phyloP scores from a whole-genome alignment of 1,140 invertebrate genomes.

The Zaprionus taronus region DNA sequence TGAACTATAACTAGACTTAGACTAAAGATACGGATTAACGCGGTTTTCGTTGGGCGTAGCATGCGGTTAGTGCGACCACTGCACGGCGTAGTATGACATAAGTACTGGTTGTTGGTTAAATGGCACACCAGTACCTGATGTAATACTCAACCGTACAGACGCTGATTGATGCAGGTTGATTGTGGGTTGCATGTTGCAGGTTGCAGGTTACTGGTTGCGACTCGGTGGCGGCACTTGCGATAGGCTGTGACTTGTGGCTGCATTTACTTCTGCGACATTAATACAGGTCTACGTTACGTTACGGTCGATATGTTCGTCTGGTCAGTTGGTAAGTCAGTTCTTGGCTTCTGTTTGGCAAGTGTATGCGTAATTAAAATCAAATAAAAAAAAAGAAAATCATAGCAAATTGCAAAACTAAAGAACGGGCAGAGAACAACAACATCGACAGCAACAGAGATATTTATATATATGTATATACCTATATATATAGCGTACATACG shows the following conservation, averaged over 20 bases:
- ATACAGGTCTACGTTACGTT: background rate
- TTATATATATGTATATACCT: background rate
- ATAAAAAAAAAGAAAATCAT: slow-evolving; percentile 18
- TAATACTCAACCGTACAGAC: slow-evolving; percentile 94
- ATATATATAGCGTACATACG: background rate
- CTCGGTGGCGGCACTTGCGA: slow-evolving; percentile 49
- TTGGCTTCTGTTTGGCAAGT: background rate
- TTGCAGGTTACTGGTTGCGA: slow-evolving; percentile 20
- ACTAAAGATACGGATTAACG: background rate
- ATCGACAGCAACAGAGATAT: slow-evolving; percentile 26
- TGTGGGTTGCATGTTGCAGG: slow-evolving; percentile 1
- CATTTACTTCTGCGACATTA: background rate
- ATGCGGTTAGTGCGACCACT: slow-evolving; percentile 76
- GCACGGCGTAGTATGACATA: slow-evolving; percentile 90
- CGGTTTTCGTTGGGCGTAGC: slow-evolving; percentile 36
- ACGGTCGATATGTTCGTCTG: background rate
- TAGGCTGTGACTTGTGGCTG: background rate
- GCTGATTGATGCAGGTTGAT: slow-evolving; percentile 41
- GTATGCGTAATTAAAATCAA: slow-evolving; percentile 8
- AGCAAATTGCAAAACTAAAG: slow-evolving; percentile 39
- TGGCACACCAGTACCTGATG: slow-evolving; percentile 97
- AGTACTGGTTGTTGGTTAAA: slow-evolving; percentile 88
- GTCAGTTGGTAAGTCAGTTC: background rate
- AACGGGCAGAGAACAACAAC: slow-evolving; percentile 41
- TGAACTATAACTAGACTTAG: slow-evolving; percentile 5